These are phyloP conservation scores for Ophraella communa DNA, from an alignment of 2,888 invertebrate species.

Conservation along the genomic window DNA sequence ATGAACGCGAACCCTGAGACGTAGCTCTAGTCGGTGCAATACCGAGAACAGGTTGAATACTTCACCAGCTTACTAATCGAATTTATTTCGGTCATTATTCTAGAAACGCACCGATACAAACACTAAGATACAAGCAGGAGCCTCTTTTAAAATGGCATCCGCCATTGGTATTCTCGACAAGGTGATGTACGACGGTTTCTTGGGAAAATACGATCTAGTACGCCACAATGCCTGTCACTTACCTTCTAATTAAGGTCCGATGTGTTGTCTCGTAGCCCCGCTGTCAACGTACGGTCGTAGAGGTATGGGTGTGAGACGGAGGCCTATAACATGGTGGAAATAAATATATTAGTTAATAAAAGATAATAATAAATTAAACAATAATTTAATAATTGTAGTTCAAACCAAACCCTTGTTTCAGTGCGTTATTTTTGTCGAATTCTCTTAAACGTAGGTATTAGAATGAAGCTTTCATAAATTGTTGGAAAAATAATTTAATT, in stretches of 20 bases:
- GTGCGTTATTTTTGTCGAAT: no score
- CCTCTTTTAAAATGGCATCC: slow-evolving; percentile 11
- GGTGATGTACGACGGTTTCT: slow-evolving; percentile 32
- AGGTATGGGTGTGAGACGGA: background rate
- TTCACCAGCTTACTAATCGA: slow-evolving; percentile 5
- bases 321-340: no score
- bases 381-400: no score
- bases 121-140: slow-evolving; percentile 25
- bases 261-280: slow-evolving; percentile 31
- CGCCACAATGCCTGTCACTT: slow-evolving; percentile 38
- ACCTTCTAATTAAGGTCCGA: slow-evolving; percentile 37
- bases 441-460: no score
- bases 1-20: slow-evolving; percentile 6
- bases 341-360: no score
- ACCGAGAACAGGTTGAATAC: slow-evolving; percentile 22
- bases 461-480: no score
- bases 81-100: slow-evolving; percentile 34
- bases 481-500: no score
- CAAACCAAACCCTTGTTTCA: no score
- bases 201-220: slow-evolving; percentile 31
- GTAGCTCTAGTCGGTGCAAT: slow-evolving; percentile 4
- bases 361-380: no score
- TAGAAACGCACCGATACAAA: slow-evolving; percentile 28
- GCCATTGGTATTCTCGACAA: slow-evolving; percentile 18
- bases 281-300: background rate